Evolutionary conservation across 2,888 invertebrate genomes (phyloP), one percentile per base, ranked within the genome.

Genomic region (Acleris sparsana): DNA sequence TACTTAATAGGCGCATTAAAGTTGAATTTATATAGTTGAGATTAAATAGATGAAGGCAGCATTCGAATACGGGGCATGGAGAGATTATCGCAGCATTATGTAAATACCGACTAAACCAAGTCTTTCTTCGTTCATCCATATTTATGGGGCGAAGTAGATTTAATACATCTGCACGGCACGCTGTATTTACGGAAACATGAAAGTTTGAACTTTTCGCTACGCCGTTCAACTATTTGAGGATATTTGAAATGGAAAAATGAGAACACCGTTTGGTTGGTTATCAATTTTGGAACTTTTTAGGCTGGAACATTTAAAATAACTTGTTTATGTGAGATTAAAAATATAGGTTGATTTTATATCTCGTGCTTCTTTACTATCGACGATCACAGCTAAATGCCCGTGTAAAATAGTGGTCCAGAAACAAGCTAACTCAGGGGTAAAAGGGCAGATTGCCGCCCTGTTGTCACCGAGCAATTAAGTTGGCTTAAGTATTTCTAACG

Each of bases 401-500:
- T 20, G 2, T 43, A 43, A 49, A 62, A 16, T 44, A 39, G 56
- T 56, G 43, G 1, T 22, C 9, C 16, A 18, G 18, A 44, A 55
- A 57, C 17, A 39, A n/a, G 17, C 6, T 33, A 1, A 57, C 51
- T 49, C 33, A 39, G n/a, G 22, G 52, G 43, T 29, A n/a, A 43
- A 46, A 20, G 66, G 72, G 69, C 69, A 74, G 73, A 75, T 77
- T 75, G 75, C 63, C 69, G 68, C 73, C 69, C 73, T 73, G 73
- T 78, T 80, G 78, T 76, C 76, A 73, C 72, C 71, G 75, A 77
- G 77, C 81, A 83, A 86, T 85, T 84, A 84, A 80, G 80, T 69
- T 72, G 70, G 75, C 75, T 76, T 72, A 76, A 84, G 79, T 80
- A 82, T 81, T 83, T 74, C 75, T 73, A 73, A 84, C 80, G 83